A percentile compares a stretch with the other conserved stretches of the same genome.
Conservation (phyloP, 1,140 invertebrate genomes). For the Drosophila funebris region DNA sequence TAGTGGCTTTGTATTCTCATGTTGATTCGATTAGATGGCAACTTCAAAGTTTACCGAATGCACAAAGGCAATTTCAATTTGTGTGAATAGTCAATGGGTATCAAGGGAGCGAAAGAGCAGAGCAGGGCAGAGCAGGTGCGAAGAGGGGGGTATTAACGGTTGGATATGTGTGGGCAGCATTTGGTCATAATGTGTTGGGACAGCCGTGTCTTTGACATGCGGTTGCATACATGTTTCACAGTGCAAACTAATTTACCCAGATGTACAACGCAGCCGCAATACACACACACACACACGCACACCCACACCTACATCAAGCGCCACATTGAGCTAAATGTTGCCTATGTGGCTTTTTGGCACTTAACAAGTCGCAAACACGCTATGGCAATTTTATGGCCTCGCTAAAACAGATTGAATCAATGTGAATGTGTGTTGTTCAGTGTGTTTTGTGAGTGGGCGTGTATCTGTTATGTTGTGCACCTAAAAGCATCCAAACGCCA, state of each 20-base stretch:
- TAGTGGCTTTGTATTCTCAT: conserved; percentile 4
- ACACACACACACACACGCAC: conserved; percentile 27
- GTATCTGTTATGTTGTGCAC: neutral
- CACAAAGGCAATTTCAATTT: conserved; percentile 55
- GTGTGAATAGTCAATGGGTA: neutral
- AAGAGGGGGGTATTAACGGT: neutral
- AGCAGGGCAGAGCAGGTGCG: conserved; percentile 11
- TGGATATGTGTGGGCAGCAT: neutral
- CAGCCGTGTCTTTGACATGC: conserved; percentile 17
- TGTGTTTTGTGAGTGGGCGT: no score
- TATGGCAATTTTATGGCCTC: conserved; percentile 29
- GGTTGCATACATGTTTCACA: conserved; percentile 21
- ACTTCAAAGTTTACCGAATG: conserved; percentile 42
- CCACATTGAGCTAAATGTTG: conserved; percentile 29
- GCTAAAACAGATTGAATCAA: conserved; percentile 19
- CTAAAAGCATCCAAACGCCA: conserved; percentile 3
- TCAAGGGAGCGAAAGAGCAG: neutral
- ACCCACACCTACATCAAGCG: neutral
- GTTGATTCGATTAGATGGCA: conserved; percentile 53
- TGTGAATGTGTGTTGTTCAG: neutral
- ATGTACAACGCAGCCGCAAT: conserved; percentile 13
- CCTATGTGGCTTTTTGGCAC: conserved; percentile 38
- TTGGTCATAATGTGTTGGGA: conserved; percentile 15
- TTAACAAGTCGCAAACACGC: conserved; percentile 51
- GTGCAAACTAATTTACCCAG: conserved; percentile 37